These are phyloP conservation scores for Parapristionchus giblindavisi DNA, from an alignment of 2,888 invertebrate species.

Conservation along the genomic window DNA sequence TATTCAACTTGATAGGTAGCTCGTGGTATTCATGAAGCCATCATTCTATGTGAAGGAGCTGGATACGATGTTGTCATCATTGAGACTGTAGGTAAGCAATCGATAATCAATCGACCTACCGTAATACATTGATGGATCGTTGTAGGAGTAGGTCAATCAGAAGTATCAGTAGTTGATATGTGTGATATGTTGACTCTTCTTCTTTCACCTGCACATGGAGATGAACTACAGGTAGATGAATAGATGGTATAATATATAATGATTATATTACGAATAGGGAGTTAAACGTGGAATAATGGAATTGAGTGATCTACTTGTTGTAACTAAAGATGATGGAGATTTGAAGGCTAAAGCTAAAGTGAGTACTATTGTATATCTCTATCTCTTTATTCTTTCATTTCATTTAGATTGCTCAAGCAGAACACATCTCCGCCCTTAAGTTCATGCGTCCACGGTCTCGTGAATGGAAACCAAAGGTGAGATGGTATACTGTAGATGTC, in stretches of 20 bases:
- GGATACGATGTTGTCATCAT: constrained; percentile 75
- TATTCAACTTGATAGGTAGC: too few species aligned
- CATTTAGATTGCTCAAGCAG: constrained; percentile 53
- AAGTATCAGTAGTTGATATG: constrained; percentile 75
- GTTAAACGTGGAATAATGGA: constrained; percentile 76
- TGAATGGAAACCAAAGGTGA: constrained; percentile 73
- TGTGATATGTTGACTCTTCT: constrained; percentile 75
- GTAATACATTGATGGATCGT: not conserved
- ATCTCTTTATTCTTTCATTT: not conserved
- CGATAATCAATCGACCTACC: too few species aligned
- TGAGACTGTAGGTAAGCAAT: constrained; percentile 75
- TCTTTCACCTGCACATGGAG: constrained; percentile 75
- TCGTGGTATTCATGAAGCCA: constrained; percentile 75
- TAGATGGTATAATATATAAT: too few species aligned
- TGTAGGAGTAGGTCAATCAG: constrained; percentile 75
- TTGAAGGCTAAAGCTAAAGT: constrained; percentile 72
- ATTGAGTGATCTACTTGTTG: constrained; percentile 74
- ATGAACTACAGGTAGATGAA: constrained; percentile 74
- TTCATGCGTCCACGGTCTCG: constrained; percentile 53
- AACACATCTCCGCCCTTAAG: constrained; percentile 59
- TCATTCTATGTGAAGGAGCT: constrained; percentile 75
- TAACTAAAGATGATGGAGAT: constrained; percentile 76
- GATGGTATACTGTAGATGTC: constrained; percentile 75
- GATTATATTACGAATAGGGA: too few species aligned
- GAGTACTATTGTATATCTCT: too few species aligned